phyloP scores from a whole-genome alignment of 2,113 vertebrate genomes.

The Sarotherodon lohbergeri region DNA sequence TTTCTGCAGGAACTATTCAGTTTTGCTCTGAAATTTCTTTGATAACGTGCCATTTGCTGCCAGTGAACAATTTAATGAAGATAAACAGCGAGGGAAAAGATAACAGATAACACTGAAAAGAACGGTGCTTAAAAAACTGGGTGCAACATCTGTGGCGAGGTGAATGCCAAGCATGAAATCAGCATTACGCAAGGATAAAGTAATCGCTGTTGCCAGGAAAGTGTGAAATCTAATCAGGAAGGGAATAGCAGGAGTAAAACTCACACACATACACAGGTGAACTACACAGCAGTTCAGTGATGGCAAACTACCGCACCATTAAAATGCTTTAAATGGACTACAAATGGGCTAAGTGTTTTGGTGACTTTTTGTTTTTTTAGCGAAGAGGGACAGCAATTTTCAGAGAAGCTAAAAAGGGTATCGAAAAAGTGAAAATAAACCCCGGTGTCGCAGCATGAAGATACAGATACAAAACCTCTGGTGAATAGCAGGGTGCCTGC shows the following conservation, averaged over 20 bases:
- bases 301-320: not conserved
- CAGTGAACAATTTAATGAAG: conserved; percentile 18
- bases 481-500: not conserved
- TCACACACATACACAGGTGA: not conserved
- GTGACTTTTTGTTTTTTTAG: not conserved
- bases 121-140: not conserved
- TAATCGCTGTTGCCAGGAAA: not conserved
- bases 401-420: not conserved
- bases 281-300: not conserved
- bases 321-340: not conserved
- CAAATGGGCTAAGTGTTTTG: not conserved
- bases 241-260: not conserved
- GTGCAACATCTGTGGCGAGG: conserved; percentile 12
- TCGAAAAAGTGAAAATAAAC: not conserved
- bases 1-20: not conserved
- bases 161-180: conserved; percentile 22
- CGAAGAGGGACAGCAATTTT: not conserved
- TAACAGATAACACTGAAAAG: not conserved
- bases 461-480: not conserved
- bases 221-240: conserved; percentile 28
- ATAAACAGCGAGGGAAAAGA: conserved; percentile 16
- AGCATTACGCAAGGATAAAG: conserved; percentile 11
- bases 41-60: not conserved
- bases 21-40: not conserved
- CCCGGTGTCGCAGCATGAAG: not conserved